Evolutionary conservation across 2,888 invertebrate species (phyloP).

Genomic region (Drosophila seclusa): DNA sequence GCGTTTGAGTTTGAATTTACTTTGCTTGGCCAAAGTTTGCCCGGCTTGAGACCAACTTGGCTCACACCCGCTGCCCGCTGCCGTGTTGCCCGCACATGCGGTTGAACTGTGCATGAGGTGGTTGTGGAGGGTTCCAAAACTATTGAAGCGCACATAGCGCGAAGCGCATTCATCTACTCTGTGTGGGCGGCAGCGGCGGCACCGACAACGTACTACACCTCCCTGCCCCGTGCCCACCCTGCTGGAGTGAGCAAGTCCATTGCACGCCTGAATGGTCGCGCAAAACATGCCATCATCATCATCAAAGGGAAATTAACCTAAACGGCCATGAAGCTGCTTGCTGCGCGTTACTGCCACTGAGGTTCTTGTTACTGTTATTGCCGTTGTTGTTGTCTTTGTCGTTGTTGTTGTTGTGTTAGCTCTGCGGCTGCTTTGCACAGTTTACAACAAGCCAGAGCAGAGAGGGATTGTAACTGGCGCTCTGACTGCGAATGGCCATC

Average conservation of each 20-base stretch:
- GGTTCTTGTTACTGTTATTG: slow-evolving; percentile 23
- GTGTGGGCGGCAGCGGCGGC: slow-evolving; percentile 30
- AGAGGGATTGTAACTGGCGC: slow-evolving; percentile 17
- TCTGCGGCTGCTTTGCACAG: slow-evolving; percentile 54
- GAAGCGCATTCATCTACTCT: slow-evolving; percentile 63
- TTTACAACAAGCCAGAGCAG: slow-evolving; percentile 16
- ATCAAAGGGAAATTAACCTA: slow-evolving; percentile 83
- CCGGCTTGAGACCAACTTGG: slow-evolving; percentile 33
- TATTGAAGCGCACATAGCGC: slow-evolving; percentile 72
- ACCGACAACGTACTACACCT: slow-evolving; percentile 10
- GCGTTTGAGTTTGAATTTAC: slow-evolving; percentile 42
- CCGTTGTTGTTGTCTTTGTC: slow-evolving; percentile 30
- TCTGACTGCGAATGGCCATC: slow-evolving; percentile 22
- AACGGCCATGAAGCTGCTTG: slow-evolving; percentile 76
- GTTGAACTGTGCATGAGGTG: neutral
- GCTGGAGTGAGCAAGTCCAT: slow-evolving; percentile 74
- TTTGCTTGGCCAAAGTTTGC: slow-evolving; percentile 52
- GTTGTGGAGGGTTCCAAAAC: slow-evolving; percentile 40
- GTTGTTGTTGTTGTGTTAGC: slow-evolving; percentile 17
- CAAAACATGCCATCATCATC: slow-evolving; percentile 79
- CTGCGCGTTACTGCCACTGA: slow-evolving; percentile 57
- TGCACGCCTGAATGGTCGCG: slow-evolving; percentile 82
- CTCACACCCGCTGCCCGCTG: slow-evolving; percentile 24
- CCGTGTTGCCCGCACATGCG: slow-evolving; percentile 15
- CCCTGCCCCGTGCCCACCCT: neutral